A percentile compares a stretch with the other conserved stretches of the same genome.
phyloP scores from a whole-genome alignment of 2,888 invertebrate species.

The Frankliniella intonsa region DNA sequence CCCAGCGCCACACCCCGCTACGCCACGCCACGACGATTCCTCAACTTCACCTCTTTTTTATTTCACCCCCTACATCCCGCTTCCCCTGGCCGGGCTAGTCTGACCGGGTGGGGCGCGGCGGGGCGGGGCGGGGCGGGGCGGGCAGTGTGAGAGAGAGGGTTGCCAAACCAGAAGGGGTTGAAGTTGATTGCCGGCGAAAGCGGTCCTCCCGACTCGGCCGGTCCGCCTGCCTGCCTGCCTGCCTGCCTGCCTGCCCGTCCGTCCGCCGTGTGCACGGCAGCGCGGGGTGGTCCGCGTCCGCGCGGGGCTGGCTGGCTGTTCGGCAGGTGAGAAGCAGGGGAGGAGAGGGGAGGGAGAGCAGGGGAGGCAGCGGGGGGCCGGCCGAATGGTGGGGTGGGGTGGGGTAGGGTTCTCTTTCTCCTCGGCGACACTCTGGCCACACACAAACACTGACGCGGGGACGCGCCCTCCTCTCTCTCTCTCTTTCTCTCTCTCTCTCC shows the following conservation, averaged over 20 bases:
- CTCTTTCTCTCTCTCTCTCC: no score
- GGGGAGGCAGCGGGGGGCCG: no score
- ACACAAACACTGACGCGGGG: no score
- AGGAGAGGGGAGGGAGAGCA: not conserved
- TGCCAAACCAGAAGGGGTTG: conserved; percentile 24
- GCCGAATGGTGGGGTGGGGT: no score
- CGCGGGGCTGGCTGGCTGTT: no score
- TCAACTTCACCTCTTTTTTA: not conserved
- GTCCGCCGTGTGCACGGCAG: not conserved
- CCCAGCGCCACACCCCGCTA: not conserved
- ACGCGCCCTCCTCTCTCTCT: no score
- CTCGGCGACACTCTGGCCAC: no score
- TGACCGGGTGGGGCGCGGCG: not conserved
- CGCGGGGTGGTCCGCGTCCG: not conserved
- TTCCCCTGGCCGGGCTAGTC: not conserved
- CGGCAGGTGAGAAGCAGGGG: not conserved
- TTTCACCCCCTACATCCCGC: not conserved
- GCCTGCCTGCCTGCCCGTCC: conserved; percentile 5
- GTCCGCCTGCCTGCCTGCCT: not conserved
- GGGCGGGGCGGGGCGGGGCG: not conserved
- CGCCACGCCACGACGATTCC: not conserved
- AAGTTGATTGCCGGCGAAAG: conserved; percentile 14
- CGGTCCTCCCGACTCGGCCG: not conserved
- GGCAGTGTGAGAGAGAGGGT: not conserved
- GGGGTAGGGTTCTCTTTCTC: no score